Base-by-base conservation (phyloP, 2,888 invertebrate species). In the Sphaeridia pumilis region DNA sequence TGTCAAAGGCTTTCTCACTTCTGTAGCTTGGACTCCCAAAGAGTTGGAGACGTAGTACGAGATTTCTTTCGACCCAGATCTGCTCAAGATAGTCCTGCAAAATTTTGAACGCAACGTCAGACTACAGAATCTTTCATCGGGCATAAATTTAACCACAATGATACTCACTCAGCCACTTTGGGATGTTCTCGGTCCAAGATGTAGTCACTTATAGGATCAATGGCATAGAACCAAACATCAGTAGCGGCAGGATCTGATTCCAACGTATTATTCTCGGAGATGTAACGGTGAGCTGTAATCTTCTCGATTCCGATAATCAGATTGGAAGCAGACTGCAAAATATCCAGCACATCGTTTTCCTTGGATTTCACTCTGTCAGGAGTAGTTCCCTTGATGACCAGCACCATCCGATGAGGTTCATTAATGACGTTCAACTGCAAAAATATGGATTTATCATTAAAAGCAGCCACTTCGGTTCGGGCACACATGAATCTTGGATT, bases 171-270 rank as follows among this genome's bases (percentile, higher is more conserved):
- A 65, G 80, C 78, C 25, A 90, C 78, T 31, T 78, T 70, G 1
- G 78, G 75, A 58, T 82, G 81, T 61, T 87, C 87, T 44, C 85
- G 78, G 0, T 77, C 73, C 35, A 90, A 70, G 60, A 90, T 84
- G 46, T 73, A 74, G 58, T 87, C 87, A 0, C 80, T 82, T 49
- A 74, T 76, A 0, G 89, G 88, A 71, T 90, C 86, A 2, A 90
- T 75, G 0, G 84, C 77, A 66, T 89, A 89, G 69, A 92, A 80
- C 87, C 88, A 89, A 4, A 89, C 79, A 66, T 90, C 89, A 0
- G 88, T 87, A 5, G 84, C 86, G 4, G 76, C 75, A 0, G 78
- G 73, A 68, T 86, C 83, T 4, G 59, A 45, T 63, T 83, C 82
- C 21, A 87, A 70, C 0, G 85, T 84, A 3, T 84, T 83, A 68